These are phyloP conservation scores for Meandrusa payeni DNA, from an alignment of 2,888 invertebrate species.

Conservation along the genomic window DNA sequence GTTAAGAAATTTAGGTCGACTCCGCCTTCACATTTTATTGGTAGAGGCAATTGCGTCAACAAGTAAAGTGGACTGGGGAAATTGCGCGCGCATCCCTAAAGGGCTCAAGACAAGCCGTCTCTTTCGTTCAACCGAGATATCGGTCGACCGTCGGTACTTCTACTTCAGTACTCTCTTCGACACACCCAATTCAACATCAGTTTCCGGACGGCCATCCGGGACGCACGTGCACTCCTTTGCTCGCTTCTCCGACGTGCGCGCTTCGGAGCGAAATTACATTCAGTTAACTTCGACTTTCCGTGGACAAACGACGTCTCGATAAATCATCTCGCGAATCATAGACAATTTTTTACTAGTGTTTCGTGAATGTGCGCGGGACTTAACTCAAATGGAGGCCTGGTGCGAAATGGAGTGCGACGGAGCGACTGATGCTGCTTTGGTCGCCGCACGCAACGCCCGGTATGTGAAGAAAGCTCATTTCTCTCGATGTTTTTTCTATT, in stretches of 20 bases:
- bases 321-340: neutral
- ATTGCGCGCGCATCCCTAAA: slow-evolving; percentile 50
- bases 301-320: neutral
- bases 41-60: slow-evolving; percentile 36
- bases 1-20: slow-evolving; percentile 1
- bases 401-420: slow-evolving; percentile 69
- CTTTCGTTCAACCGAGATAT: slow-evolving; percentile 24
- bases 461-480: slow-evolving; percentile 68
- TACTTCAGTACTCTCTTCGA: too few relatives aligned
- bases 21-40: slow-evolving; percentile 9
- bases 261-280: slow-evolving; percentile 2
- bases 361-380: neutral
- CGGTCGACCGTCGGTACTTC: too few relatives aligned
- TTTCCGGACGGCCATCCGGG: too few relatives aligned
- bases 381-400: slow-evolving; percentile 49
- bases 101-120: slow-evolving; percentile 27
- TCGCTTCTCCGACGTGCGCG: neutral
- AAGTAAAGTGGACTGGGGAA: slow-evolving; percentile 39
- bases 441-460: slow-evolving; percentile 58
- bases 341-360: slow-evolving; percentile 24
- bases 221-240: too few relatives aligned
- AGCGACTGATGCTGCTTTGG: slow-evolving; percentile 35
- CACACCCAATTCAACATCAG: too few relatives aligned
- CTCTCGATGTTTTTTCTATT: slow-evolving; percentile 30
- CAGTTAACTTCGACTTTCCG: neutral